These are phyloP conservation scores for Drymodes brunneopygia DNA, from an alignment of 2,113 vertebrate species.

Conservation along the genomic window DNA sequence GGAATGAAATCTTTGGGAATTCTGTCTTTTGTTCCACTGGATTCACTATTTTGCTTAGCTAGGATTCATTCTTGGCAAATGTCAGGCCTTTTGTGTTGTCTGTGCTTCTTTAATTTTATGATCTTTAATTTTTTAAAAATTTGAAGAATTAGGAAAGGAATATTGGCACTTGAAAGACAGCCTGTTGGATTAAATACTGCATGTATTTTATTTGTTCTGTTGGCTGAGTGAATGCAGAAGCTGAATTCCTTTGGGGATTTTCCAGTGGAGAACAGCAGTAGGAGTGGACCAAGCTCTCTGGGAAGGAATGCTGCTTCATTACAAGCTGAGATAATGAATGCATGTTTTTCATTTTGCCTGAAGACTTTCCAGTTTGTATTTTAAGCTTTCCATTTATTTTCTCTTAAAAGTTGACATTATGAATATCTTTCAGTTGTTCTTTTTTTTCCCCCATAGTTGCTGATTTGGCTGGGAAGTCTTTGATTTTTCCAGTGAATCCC, in stretches of 20 bases:
- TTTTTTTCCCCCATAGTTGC: fast-evolving
- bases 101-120: neutral
- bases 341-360: neutral
- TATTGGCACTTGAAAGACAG: neutral
- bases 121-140: neutral
- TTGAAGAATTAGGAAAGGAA: neutral
- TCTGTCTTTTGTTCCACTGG: neutral
- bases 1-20: neutral
- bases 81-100: neutral
- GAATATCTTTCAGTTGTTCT: neutral
- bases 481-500: neutral
- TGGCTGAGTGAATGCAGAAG: neutral
- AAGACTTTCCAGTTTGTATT: neutral
- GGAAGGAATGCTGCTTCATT: neutral
- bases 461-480: neutral
- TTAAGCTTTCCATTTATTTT: neutral
- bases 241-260: neutral
- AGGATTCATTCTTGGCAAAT: neutral
- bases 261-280: neutral
- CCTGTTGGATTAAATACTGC: neutral
- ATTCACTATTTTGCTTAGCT: neutral
- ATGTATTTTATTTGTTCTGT: neutral
- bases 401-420: neutral
- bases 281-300: neutral
- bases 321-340: neutral